A percentile compares a stretch with the other conserved stretches of the same genome.
Conservation (phyloP, 2,113 vertebrate genomes). For the Pungitius pungitius region DNA sequence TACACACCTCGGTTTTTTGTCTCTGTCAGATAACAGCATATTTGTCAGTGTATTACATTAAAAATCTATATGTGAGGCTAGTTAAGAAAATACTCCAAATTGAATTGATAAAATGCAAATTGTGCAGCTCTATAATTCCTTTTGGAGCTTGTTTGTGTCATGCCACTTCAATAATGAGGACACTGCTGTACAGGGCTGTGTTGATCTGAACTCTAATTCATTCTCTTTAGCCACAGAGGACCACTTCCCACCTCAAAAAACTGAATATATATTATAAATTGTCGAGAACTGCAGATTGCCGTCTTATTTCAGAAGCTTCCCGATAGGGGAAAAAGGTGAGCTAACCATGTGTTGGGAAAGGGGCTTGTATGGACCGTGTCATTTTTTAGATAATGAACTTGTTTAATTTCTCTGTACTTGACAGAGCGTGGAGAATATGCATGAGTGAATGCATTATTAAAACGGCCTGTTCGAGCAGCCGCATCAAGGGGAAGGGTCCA, state of each 20-base stretch:
- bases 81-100: neutral
- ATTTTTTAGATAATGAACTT: slow-evolving; percentile 75
- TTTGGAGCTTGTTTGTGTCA: neutral
- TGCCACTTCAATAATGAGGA: neutral
- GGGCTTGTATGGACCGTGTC: slow-evolving; percentile 57
- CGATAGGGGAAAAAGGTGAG: slow-evolving; percentile 39
- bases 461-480: slow-evolving; percentile 56
- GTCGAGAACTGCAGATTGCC: slow-evolving; percentile 54
- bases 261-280: slow-evolving; percentile 59
- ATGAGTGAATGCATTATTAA: slow-evolving; percentile 80
- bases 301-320: slow-evolving; percentile 53
- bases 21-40: neutral
- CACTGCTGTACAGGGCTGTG: neutral
- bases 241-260: slow-evolving; percentile 15
- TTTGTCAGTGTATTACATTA: neutral
- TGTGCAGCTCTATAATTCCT: neutral
- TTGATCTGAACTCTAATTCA: slow-evolving; percentile 10
- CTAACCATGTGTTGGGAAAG: slow-evolving; percentile 45
- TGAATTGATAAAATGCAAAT: neutral
- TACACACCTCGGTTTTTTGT: neutral
- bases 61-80: neutral
- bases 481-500: slow-evolving; percentile 56
- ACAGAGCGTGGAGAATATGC: slow-evolving; percentile 67
- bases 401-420: slow-evolving; percentile 74
- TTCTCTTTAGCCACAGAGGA: slow-evolving; percentile 20